Conservation (phyloP, 1,140 invertebrate species). For the Patella vulgata region DNA sequence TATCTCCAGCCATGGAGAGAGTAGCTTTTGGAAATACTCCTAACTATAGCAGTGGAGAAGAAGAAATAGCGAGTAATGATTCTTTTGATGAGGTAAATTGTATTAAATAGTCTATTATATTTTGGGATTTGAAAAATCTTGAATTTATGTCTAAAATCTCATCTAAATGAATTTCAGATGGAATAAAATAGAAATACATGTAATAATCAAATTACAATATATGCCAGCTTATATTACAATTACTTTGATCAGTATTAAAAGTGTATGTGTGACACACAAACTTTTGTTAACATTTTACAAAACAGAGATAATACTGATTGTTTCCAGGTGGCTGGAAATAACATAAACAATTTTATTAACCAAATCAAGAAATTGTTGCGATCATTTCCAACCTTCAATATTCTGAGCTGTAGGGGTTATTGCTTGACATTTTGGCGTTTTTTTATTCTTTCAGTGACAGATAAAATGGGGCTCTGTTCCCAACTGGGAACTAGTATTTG, state of each 20-base stretch:
- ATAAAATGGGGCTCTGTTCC: too few species aligned
- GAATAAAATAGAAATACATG: not conserved
- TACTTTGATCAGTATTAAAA: not conserved
- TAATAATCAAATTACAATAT: not conserved
- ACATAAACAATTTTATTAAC: too few species aligned
- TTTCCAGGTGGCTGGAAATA: too few species aligned
- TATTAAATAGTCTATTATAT: too few species aligned
- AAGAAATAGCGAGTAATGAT: not conserved
- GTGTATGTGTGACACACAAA: conserved; percentile 1
- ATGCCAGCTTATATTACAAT: not conserved
- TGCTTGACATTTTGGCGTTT: too few species aligned
- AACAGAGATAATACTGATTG: too few species aligned
- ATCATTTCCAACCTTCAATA: too few species aligned
- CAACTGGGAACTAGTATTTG: too few species aligned
- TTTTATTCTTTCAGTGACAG: too few species aligned
- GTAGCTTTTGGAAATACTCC: not conserved
- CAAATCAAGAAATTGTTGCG: too few species aligned
- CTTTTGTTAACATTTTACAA: not conserved
- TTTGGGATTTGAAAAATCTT: not conserved
- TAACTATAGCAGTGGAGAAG: conserved; percentile 8
- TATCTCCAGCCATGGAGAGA: too few species aligned
- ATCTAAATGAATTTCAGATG: not conserved
- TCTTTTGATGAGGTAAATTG: conserved; percentile 17
- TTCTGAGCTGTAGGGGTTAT: too few species aligned
- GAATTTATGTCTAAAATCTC: not conserved